phyloP scores from a whole-genome alignment of 2,797 vertebrate species.

The Myiotriccus ornatus region DNA sequence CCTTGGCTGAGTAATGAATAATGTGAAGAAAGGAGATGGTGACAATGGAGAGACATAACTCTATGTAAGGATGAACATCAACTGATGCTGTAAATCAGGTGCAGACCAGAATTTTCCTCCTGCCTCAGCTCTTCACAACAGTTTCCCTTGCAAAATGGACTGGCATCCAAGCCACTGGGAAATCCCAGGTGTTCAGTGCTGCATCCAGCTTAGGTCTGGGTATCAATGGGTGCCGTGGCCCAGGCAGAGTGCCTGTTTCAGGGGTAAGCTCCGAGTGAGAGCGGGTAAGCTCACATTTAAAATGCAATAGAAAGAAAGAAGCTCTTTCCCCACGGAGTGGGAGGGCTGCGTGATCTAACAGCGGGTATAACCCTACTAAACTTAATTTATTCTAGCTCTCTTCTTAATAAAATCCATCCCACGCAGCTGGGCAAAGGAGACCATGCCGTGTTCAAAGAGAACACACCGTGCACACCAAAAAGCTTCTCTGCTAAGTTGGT shows the following conservation, averaged over 20 bases:
- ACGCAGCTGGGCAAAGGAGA: not conserved
- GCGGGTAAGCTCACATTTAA: not conserved
- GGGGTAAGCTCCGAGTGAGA: not conserved
- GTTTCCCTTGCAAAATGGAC: not conserved
- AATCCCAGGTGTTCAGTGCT: not conserved
- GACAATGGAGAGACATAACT: not conserved
- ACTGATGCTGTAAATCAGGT: not conserved
- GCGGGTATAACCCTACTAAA: not conserved
- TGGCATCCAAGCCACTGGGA: not conserved
- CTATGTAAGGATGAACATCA: not conserved
- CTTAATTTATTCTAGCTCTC: not conserved
- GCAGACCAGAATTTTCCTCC: not conserved
- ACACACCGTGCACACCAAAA: not conserved
- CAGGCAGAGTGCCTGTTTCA: not conserved
- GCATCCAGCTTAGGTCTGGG: not conserved
- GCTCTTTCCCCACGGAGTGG: not conserved
- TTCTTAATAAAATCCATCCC: not conserved
- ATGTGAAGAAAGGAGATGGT: not conserved
- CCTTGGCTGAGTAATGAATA: not conserved
- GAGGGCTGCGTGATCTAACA: not conserved
- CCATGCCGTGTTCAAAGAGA: not conserved
- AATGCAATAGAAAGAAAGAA: not conserved
- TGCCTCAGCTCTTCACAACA: not conserved
- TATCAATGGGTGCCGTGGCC: fast-evolving
- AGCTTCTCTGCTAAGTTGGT: not conserved